Evolutionary conservation across 2,888 invertebrate genomes (phyloP).

Genomic region (Dicranocentrus wangi): DNA sequence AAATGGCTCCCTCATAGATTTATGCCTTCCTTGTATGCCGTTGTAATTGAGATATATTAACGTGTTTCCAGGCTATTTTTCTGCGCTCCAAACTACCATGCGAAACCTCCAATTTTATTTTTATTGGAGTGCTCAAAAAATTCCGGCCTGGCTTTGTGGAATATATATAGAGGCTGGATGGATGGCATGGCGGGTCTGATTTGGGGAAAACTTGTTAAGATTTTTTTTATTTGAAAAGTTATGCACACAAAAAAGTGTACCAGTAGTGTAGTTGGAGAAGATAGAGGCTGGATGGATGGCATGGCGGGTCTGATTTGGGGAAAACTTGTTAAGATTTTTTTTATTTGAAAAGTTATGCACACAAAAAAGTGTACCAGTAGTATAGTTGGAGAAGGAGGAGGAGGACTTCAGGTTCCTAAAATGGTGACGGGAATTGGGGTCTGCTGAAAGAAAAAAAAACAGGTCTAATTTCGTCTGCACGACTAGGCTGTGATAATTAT

Average conservation of each 20-base stretch:
- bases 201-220: too few relatives aligned
- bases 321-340: too few relatives aligned
- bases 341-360: not conserved
- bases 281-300: not conserved
- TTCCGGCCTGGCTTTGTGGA: too few relatives aligned
- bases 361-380: not conserved
- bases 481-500: slow-evolving; percentile 49
- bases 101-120: too few relatives aligned
- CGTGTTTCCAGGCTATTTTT: not conserved
- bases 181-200: not conserved
- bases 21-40: slow-evolving; percentile 36
- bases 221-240: not conserved
- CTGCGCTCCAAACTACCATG: not conserved
- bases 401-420: too few relatives aligned
- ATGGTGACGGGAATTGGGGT: too few relatives aligned
- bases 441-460: too few relatives aligned
- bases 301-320: not conserved
- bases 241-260: not conserved
- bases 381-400: not conserved
- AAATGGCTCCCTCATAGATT: slow-evolving; percentile 44
- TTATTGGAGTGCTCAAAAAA: slow-evolving; percentile 12
- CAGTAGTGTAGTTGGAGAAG: not conserved
- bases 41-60: slow-evolving; percentile 54
- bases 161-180: not conserved
- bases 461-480: slow-evolving; percentile 32